These are phyloP conservation scores for Alosa alosa DNA, from an alignment of 2,113 vertebrate species.

Conservation along the genomic window DNA sequence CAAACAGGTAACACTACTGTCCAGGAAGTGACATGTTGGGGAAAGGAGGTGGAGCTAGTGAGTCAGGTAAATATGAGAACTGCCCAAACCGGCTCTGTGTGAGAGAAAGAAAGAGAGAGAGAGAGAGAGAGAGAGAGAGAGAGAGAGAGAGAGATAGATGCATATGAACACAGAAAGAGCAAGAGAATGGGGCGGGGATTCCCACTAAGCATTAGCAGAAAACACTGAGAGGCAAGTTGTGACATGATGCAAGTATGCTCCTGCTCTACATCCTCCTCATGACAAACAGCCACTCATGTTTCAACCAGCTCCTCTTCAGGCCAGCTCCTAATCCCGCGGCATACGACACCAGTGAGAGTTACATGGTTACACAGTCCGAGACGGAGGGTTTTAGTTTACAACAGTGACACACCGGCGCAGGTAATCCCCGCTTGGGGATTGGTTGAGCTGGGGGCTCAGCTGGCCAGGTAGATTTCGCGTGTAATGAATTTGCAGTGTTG, in stretches of 20 bases:
- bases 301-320: neutral
- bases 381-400: neutral
- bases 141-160: constrained; percentile 13
- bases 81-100: constrained; percentile 44
- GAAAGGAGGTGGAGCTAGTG: constrained; percentile 31
- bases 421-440: neutral
- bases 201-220: neutral
- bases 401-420: neutral
- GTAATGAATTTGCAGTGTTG: too few relatives aligned
- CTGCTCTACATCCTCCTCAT: neutral
- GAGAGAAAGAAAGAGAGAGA: neutral
- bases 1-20: neutral
- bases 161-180: neutral
- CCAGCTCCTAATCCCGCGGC: neutral
- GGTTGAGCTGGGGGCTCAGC: too few relatives aligned
- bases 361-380: neutral
- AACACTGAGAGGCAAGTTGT: neutral
- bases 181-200: neutral
- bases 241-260: neutral
- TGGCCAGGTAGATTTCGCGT: neutral
- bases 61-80: constrained; percentile 49
- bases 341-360: neutral
- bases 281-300: neutral
- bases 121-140: constrained; percentile 26
- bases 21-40: constrained; percentile 44